These are phyloP conservation scores for Ylistrum balloti DNA, from an alignment of 1,140 invertebrate genomes.

Conservation along the genomic window DNA sequence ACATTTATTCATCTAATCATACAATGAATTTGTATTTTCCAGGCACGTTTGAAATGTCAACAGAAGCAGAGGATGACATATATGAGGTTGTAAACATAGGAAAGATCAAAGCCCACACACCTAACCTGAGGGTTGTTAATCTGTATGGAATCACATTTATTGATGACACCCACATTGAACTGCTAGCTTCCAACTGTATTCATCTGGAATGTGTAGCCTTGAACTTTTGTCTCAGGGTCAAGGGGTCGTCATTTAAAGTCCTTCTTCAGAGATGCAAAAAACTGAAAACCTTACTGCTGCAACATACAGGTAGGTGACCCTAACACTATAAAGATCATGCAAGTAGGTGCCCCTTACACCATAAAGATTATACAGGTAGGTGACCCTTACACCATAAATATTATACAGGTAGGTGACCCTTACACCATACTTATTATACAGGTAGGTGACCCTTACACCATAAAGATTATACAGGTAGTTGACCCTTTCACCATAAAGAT, in stretches of 20 bases:
- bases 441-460: too few relatives aligned
- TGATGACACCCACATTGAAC: slow-evolving; percentile 99
- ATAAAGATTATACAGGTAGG: too few relatives aligned
- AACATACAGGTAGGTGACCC: slow-evolving; percentile 91
- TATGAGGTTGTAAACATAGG: slow-evolving; percentile 99
- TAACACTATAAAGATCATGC: too few relatives aligned
- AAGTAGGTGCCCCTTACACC: too few relatives aligned
- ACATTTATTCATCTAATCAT: background rate
- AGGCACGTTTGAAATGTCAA: slow-evolving; percentile 99
- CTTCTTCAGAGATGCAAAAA: slow-evolving; percentile 96
- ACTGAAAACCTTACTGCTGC: slow-evolving; percentile 95
- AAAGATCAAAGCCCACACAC: slow-evolving; percentile 89
- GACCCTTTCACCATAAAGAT: too few relatives aligned
- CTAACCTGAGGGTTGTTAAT: slow-evolving; percentile 87
- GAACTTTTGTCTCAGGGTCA: slow-evolving; percentile 98
- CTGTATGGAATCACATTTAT: slow-evolving; percentile 97
- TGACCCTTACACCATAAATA: too few relatives aligned
- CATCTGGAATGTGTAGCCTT: slow-evolving; percentile 98
- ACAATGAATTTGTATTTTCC: slow-evolving; percentile 58
- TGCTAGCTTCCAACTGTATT: slow-evolving; percentile 89
- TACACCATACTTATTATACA: too few relatives aligned
- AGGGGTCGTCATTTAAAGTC: slow-evolving; percentile 97
- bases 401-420: too few relatives aligned
- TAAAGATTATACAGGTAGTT: too few relatives aligned
- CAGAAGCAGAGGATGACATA: slow-evolving; percentile 98